Evolutionary conservation across 2,113 vertebrate species (phyloP), one percentile per base, ranked within the genome.

Genomic region (Piprites chloris): DNA sequence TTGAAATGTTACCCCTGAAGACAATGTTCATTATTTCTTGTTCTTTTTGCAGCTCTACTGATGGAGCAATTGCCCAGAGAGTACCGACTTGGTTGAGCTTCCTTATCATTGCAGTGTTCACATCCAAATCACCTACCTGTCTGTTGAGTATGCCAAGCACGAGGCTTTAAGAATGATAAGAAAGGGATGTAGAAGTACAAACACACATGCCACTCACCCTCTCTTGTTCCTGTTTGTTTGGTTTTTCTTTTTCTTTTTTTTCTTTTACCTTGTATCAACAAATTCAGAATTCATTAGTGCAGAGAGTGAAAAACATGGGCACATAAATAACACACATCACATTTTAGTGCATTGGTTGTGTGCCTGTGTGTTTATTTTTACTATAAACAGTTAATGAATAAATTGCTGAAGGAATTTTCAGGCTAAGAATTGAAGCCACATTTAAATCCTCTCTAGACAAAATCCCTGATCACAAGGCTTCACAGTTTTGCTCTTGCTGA

Each of bases 341-440:
- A 18, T 88, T 50, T 67, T 68, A 71, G 8, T 0, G 1, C 11
- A 32, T 21, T 1, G 2, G 9, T 49, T 62, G 5, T 8, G 21
- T 67, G 42, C 11, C 17, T 87, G 5, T 56, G 6, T 41, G 21
- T 41, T 81, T 66, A 66, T 74, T 85, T 93, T 78, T 67, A 37
- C 20, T 47, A 16, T 11, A 46, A 87, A 42, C 12, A 82, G 46
- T 21, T 62, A 69, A 62, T 50, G 5, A 87, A 85, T 14, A 59
- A 59, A 75, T 37, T 27, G 14, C 21, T 37, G 46, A 35, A 87
- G 27, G 6, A 78, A 37, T 47, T 20, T 50, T 68, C 20, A 47
- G 41, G 35, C 24, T 77, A 52, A 47, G 49, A 66, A 74, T 32
- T 59, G 32, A 13, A 82, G 61, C 10, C 27, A 59, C 9, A 37